These are phyloP conservation scores for Natator depressus DNA, from an alignment of 2,113 vertebrate species.

Conservation along the genomic window DNA sequence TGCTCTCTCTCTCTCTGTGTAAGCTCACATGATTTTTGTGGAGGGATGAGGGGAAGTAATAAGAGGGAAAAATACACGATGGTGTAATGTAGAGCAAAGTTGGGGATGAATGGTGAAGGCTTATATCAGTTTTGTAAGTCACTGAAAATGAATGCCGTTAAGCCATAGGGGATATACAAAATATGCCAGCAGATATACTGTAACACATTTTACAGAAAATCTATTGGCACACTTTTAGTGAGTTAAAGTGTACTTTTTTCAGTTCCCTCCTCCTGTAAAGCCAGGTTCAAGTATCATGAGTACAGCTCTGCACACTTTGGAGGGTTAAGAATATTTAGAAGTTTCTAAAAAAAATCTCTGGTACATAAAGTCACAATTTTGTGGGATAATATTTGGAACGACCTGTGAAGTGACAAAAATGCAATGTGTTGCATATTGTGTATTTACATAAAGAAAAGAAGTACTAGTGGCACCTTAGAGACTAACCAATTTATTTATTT, in stretches of 20 bases:
- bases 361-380: not conserved
- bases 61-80: not conserved
- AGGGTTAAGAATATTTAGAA: not conserved
- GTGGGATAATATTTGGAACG: not conserved
- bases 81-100: not conserved
- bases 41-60: not conserved
- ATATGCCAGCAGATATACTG: not conserved
- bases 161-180: not conserved
- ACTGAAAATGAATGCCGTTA: not conserved
- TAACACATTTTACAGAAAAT: not conserved
- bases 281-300: fast-evolving
- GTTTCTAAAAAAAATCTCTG: not conserved
- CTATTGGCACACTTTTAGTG: not conserved
- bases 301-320: not conserved
- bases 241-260: not conserved
- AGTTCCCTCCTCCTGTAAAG: not conserved
- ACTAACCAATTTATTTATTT: too few relatives aligned
- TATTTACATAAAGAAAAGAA: not conserved
- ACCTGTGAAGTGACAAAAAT: not conserved
- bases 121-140: not conserved
- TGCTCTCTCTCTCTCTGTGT: not conserved
- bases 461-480: too few relatives aligned
- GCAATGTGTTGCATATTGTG: not conserved
- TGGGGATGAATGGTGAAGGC: not conserved
- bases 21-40: not conserved